Percentiles rank a stretch among this genome's conserved stretches.
Conservation (phyloP, 1,140 invertebrate species). For the Ruditapes philippinarum region DNA sequence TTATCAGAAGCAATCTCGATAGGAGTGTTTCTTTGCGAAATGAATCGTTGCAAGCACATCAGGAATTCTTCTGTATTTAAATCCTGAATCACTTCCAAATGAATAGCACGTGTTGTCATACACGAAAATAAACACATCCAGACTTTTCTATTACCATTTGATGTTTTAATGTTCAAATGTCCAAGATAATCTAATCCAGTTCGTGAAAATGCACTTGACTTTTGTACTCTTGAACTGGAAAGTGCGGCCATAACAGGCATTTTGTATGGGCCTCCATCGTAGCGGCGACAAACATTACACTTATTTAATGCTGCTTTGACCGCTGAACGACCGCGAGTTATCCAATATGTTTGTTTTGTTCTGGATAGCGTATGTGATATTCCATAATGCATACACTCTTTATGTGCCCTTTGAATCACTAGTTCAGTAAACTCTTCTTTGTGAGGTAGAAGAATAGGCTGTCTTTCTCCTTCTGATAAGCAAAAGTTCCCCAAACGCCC, state of each 20-base stretch:
- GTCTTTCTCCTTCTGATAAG: not conserved
- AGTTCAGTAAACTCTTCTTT: not conserved
- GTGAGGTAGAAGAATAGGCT: not conserved
- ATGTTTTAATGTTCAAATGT: not conserved
- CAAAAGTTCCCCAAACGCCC: not conserved
- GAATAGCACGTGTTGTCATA: not conserved
- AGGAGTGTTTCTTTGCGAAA: conserved; percentile 32
- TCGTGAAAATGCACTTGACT: not conserved
- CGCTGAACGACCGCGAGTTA: not conserved
- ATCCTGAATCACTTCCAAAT: too few species aligned
- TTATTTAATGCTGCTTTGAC: not conserved
- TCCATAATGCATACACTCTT: not conserved
- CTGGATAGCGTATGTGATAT: not conserved
- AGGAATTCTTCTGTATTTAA: too few species aligned
- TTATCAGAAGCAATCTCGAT: too few species aligned
- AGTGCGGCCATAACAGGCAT: conserved; percentile 12
- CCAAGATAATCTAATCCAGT: conserved; percentile 29
- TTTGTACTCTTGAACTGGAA: not conserved
- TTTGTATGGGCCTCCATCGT: conserved; percentile 30
- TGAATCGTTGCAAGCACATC: conserved; percentile 42
- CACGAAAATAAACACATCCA: conserved; percentile 31
- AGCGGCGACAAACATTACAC: conserved; percentile 4
- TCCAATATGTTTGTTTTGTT: conserved; percentile 1
- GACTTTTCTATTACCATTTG: not conserved
- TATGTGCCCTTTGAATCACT: conserved; percentile 14